phyloP scores from a whole-genome alignment of 2,888 invertebrate genomes.

The Conops quadrifasciatus region DNA sequence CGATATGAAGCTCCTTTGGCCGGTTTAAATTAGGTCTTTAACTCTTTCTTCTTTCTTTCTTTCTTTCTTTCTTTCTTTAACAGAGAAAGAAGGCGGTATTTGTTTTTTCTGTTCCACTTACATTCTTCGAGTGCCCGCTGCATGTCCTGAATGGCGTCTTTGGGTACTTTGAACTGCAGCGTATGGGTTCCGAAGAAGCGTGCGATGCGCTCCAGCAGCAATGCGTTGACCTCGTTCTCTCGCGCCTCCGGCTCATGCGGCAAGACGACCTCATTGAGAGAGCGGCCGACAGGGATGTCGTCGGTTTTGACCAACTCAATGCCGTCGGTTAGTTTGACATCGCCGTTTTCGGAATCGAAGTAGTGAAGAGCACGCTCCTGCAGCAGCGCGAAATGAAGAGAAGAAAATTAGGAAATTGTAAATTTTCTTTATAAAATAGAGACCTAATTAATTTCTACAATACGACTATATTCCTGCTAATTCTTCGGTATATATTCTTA shows the following conservation, averaged over 20 bases:
- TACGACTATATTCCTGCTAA: too few species aligned
- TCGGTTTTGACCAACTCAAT: constrained; percentile 69
- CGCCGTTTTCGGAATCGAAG: constrained; percentile 72
- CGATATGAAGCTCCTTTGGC: background rate
- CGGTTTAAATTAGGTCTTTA: background rate
- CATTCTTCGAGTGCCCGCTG: constrained; percentile 85
- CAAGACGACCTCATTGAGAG: constrained; percentile 73
- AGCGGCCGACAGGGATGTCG: constrained; percentile 68
- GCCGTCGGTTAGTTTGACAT: constrained; percentile 72
- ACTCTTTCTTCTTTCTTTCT: background rate
- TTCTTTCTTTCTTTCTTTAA: background rate
- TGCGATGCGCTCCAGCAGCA: constrained; percentile 78
- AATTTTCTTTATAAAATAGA: background rate
- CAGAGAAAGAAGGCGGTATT: too few species aligned
- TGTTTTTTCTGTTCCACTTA: constrained; percentile 62
- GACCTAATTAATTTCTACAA: too few species aligned
- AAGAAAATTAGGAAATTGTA: background rate
- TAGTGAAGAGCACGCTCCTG: constrained; percentile 78
- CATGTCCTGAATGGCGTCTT: constrained; percentile 75
- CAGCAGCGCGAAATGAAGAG: background rate
- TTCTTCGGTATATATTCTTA: too few species aligned
- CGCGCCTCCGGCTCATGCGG: constrained; percentile 78
- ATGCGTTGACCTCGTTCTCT: constrained; percentile 76
- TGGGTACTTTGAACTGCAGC: constrained; percentile 82
- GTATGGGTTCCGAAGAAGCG: constrained; percentile 81